These are phyloP conservation scores for Trissolcus japonicus DNA, from an alignment of 2,888 invertebrate genomes.

Conservation along the genomic window DNA sequence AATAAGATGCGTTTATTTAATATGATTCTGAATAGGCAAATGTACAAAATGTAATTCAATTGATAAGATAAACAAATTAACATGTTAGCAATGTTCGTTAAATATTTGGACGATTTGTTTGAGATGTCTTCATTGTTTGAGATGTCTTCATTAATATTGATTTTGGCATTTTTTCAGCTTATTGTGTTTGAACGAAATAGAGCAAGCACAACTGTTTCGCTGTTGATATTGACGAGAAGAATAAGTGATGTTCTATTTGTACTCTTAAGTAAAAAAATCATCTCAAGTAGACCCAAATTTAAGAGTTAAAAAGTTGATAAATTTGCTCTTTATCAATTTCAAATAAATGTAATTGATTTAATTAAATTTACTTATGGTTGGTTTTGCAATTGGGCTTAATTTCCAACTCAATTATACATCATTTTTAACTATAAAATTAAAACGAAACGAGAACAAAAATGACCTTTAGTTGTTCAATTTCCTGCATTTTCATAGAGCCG, in stretches of 20 bases:
- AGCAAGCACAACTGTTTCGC: conserved; percentile 1
- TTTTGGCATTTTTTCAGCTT: conserved; percentile 22
- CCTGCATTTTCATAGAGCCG: conserved; percentile 62
- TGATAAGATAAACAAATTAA: conserved; percentile 55
- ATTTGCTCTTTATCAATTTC: background rate
- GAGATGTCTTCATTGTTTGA: conserved; percentile 21
- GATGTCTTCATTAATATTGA: conserved; percentile 36
- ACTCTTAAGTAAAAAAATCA: too few species aligned
- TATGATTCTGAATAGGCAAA: conserved; percentile 30
- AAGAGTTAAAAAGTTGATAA: background rate
- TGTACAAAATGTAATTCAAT: conserved; percentile 41
- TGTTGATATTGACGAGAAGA: conserved; percentile 1
- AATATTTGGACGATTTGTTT: conserved; percentile 45
- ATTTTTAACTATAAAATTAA: too few species aligned
- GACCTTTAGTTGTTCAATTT: conserved; percentile 68
- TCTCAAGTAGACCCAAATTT: background rate
- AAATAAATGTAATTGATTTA: too few species aligned
- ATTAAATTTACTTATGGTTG: too few species aligned
- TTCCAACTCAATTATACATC: too few species aligned
- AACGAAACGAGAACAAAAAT: background rate
- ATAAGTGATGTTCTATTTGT: background rate
- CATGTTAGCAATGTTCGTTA: conserved; percentile 38
- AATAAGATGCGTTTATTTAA: conserved; percentile 52
- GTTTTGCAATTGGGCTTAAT: too few species aligned
- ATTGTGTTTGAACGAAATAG: conserved; percentile 27